Conservation (phyloP, 2,113 vertebrate genomes). For the Aplodontia rufa region DNA sequence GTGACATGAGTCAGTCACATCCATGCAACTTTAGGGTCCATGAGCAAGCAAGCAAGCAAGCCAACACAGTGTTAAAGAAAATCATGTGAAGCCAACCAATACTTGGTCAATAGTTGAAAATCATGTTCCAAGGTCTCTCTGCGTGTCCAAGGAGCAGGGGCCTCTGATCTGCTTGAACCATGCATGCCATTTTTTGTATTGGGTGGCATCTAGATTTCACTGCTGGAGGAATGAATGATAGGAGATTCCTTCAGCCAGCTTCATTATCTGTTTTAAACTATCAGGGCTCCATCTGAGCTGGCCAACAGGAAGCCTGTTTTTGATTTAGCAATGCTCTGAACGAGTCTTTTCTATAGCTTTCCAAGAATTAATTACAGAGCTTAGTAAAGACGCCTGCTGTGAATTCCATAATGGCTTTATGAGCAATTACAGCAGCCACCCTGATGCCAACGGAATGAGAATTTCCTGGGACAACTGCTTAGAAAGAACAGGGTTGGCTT, state of each 20-base stretch:
- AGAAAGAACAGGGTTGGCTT: not conserved
- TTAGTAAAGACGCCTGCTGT: slow-evolving; percentile 57
- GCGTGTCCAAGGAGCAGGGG: rapidly evolving
- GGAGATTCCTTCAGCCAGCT: slow-evolving; percentile 37
- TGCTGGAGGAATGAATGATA: not conserved
- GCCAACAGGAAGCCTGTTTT: slow-evolving; percentile 69
- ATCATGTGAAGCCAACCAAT: not conserved
- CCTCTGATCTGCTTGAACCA: not conserved
- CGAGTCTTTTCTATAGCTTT: slow-evolving; percentile 63
- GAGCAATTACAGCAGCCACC: slow-evolving; percentile 43
- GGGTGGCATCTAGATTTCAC: not conserved
- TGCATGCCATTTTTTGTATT: rapidly evolving
- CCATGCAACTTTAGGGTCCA: not conserved
- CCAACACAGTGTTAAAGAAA: not conserved
- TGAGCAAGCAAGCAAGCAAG: not conserved
- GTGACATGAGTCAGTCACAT: not conserved
- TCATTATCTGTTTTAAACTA: slow-evolving; percentile 56
- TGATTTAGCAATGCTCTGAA: slow-evolving; percentile 65
- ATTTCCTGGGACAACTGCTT: slow-evolving; percentile 40
- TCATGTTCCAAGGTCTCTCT: not conserved
- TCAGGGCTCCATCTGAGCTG: slow-evolving; percentile 28
- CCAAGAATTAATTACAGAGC: slow-evolving; percentile 75
- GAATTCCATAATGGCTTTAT: slow-evolving; percentile 45
- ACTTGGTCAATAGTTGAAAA: not conserved
- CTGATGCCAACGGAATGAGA: slow-evolving; percentile 15